Conservation (phyloP, 2,888 invertebrate genomes). For the Andrena haemorrhoa region DNA sequence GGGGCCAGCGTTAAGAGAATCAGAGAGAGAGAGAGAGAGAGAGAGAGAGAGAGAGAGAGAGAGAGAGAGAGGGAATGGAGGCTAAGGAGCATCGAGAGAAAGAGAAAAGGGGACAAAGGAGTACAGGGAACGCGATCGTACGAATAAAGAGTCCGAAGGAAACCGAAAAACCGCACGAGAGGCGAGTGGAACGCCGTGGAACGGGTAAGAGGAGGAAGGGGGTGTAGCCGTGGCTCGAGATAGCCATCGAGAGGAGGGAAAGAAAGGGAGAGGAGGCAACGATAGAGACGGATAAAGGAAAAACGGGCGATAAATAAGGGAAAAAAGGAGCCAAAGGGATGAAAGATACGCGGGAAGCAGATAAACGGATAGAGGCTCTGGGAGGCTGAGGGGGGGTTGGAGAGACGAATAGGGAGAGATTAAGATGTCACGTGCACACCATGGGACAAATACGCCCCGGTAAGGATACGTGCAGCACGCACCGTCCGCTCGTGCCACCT, state of each 20-base stretch:
- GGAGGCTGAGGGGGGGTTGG: background rate
- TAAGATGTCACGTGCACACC: slow-evolving; percentile 80
- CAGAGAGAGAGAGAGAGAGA: background rate
- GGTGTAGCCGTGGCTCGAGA: slow-evolving; percentile 6
- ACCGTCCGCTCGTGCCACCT: slow-evolving; percentile 68
- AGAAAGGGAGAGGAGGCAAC: slow-evolving; percentile 1
- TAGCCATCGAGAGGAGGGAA: slow-evolving; percentile 12
- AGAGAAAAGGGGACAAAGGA: slow-evolving; percentile 11
- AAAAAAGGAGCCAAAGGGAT: slow-evolving; percentile 36
- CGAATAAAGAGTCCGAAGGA: slow-evolving; percentile 17
- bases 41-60: background rate
- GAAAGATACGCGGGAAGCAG: slow-evolving; percentile 33
- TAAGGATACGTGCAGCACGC: slow-evolving; percentile 59
- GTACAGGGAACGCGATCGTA: background rate
- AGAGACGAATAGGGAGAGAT: slow-evolving; percentile 65
- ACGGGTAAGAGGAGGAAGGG: slow-evolving; percentile 10
- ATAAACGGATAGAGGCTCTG: slow-evolving; percentile 1
- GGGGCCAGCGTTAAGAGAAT: slow-evolving; percentile 21
- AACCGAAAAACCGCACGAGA: slow-evolving; percentile 2
- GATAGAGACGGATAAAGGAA: slow-evolving; percentile 34
- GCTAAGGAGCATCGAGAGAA: background rate
- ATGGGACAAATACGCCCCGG: slow-evolving; percentile 70
- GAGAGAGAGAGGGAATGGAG: background rate
- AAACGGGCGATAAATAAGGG: slow-evolving; percentile 44
- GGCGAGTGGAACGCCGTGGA: background rate